Evolutionary conservation across 2,113 vertebrate genomes (phyloP), one percentile per base, ranked within the genome.

Genomic region (Boulengeromyrus knoepffleri): DNA sequence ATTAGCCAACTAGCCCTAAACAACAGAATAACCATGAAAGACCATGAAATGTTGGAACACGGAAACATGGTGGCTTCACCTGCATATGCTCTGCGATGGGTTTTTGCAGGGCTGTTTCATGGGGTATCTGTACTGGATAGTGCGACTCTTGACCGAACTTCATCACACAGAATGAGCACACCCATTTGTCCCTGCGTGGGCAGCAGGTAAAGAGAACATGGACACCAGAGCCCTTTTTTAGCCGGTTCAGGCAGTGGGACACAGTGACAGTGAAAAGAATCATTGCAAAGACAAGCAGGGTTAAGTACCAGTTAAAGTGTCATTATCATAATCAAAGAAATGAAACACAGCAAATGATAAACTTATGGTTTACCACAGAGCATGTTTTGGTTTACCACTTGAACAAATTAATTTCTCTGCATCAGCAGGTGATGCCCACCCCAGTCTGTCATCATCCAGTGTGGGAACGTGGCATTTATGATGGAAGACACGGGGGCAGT

Each of bases 401-500:
- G 8, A 66, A 27, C n/a, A 27, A 66, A 66, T 66, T 27, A 31
- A 27, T 31, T 1, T 36, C 36, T 42, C 74, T 42, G 74, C 5
- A 42, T 46, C 83, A 85, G 83, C 10, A 85, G 83, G 45, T 12
- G 7, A 39, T 62, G 4, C 91, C 92, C 88, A 94, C 94, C 17
- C 1, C 46, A 94, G 0, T 2, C 56, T 15, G 0, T 0, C 0
- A 0, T 90, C 77, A 0, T 90, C 90, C 1, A 94, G 4, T 3
- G 87, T 42, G 12, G 96, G 96, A 2, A 95, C 89, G 90, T 96
- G 96, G 84, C 96, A 96, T 3, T 6, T 45, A 85, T 90, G 90
- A 91, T 96, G 96, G 91, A 96, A 96, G 45, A 94, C 92, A 46
- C 92, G 93, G 1, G 96, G 96, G 49, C 96, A 96, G 0, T 27